Conservation (phyloP, 2,888 invertebrate species). For the Boloria selene region DNA sequence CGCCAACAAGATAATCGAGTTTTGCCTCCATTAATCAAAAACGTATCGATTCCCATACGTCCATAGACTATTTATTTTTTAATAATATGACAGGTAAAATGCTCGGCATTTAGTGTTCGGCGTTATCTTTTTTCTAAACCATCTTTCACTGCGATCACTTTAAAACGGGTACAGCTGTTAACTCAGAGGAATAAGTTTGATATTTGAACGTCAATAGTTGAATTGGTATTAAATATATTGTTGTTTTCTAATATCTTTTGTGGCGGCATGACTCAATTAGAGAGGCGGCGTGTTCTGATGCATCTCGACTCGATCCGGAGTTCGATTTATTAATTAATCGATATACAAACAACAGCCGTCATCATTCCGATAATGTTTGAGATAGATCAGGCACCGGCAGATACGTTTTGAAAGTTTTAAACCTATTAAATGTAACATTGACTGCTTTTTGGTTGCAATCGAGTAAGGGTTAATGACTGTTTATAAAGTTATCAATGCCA, state of each 20-base stretch:
- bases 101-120: constrained; percentile 76
- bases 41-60: constrained; percentile 75
- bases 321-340: constrained; percentile 82
- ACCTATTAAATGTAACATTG: constrained; percentile 41
- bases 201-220: constrained; percentile 30
- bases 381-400: constrained; percentile 57
- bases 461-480: constrained; percentile 30
- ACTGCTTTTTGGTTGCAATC: constrained; percentile 31
- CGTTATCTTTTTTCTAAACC: constrained; percentile 56
- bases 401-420: constrained; percentile 31
- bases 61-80: constrained; percentile 70
- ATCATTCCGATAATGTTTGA: constrained; percentile 67
- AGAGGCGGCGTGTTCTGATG: constrained; percentile 76
- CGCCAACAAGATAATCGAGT: constrained; percentile 74
- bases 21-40: constrained; percentile 74
- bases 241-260: constrained; percentile 66
- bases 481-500: constrained; percentile 5
- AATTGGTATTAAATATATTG: constrained; percentile 22
- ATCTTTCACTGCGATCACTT: constrained; percentile 17
- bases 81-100: constrained; percentile 80
- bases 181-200: constrained; percentile 33
- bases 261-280: constrained; percentile 80
- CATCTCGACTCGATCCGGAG: constrained; percentile 71
- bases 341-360: constrained; percentile 81
- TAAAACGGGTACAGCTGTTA: constrained; percentile 21